Base-by-base conservation (phyloP, 2,113 vertebrate genomes). In the Grallaria varia region DNA sequence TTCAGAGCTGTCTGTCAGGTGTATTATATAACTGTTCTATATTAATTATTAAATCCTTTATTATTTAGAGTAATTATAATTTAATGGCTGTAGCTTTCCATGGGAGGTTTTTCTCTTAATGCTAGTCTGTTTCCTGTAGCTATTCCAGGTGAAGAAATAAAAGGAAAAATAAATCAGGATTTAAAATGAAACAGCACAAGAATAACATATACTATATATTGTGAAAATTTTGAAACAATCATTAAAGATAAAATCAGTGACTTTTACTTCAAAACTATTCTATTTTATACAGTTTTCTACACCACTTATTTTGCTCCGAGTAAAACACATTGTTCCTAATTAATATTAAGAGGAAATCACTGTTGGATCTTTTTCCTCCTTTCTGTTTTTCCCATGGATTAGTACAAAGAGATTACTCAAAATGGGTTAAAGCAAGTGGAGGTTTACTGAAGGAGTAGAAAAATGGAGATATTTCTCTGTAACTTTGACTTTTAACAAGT, bases 21-120 rank as follows among this genome's bases (percentile, higher is more conserved):
- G 16, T 79, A 52, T 94, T 96, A 68, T 45, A 44, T 95, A 96
- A 93, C 79, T 93, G 72, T 42, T 93, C 82, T 90, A 80, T 83
- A 93, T 96, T 71, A 95, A 90, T 95, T 95, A 95, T 95, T 93
- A 83, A 95, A 47, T 73, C 10, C 42, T 90, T 95, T 86, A 90
- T 96, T 96, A 95, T 95, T 95, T 96, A 74, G 42, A 94, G 50
- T 66, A 85, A 90, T 96, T 96, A 88, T 83, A 88, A 77, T 93
- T 91, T 94, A 94, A 95, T 93, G 56, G 11, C 59, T 90, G 44
- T 83, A 88, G 81, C 35, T 85, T 96, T 96, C 77, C 77, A 58
- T 62, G 39, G 28, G 20, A 94, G n/a, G 10, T 7, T 68, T 84
- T 87, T 40, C 45, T 76, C 20, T 83, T 88, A 74, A 67, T 84